phyloP scores from a whole-genome alignment of 2,888 invertebrate genomes.

The Tanytarsus gracilentus region DNA sequence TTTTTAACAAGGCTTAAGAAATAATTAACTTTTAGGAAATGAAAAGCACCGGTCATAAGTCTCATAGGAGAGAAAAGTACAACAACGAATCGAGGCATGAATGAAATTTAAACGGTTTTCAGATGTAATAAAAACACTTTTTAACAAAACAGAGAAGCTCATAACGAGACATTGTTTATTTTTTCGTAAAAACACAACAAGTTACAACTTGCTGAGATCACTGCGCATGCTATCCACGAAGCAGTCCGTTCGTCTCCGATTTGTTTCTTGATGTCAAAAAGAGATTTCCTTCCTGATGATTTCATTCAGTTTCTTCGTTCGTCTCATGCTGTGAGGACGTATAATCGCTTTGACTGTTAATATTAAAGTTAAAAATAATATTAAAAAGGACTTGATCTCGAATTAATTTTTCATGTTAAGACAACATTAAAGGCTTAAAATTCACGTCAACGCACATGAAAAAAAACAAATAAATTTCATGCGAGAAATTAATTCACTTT shows the following conservation, averaged over 20 bases:
- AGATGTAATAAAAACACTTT: conserved; percentile 25
- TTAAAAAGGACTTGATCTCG: background rate
- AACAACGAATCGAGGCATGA: background rate
- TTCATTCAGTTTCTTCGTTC: conserved; percentile 24
- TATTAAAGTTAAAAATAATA: background rate
- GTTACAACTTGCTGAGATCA: background rate
- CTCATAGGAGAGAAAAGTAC: too few species aligned
- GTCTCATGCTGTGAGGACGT: background rate
- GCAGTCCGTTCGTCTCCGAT: background rate
- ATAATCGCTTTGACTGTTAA: background rate
- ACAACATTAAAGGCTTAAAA: too few species aligned
- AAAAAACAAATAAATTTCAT: background rate
- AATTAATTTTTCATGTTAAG: too few species aligned
- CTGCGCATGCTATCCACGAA: conserved; percentile 22
- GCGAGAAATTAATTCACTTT: too few species aligned
- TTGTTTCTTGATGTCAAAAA: conserved; percentile 10
- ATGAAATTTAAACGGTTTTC: conserved; percentile 12
- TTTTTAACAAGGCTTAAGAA: too few species aligned
- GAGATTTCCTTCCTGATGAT: conserved; percentile 20
- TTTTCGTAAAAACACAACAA: conserved; percentile 12
- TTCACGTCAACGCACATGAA: too few species aligned
- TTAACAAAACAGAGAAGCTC: too few species aligned
- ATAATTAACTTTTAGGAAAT: too few species aligned
- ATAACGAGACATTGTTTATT: conserved; percentile 26
- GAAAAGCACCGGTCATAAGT: too few species aligned